Percentiles rank a stretch among this genome's conserved stretches.
phyloP scores from a whole-genome alignment of 1,140 invertebrate species.

The Drosophila erecta region DNA sequence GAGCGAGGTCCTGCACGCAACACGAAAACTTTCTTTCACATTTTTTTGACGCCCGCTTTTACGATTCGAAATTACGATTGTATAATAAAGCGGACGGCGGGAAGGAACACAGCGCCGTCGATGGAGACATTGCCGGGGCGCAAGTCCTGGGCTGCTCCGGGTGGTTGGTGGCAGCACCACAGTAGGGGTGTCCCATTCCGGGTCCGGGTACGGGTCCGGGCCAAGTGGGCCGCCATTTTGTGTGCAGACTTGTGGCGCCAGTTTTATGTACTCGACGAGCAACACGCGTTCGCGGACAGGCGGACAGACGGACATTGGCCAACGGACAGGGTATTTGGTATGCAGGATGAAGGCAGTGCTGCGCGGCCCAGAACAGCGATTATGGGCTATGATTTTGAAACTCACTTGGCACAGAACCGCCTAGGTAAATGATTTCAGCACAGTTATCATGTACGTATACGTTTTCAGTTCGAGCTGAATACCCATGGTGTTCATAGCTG shows the following conservation, averaged over 20 bases:
- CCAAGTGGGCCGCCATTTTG: slow-evolving; percentile 80
- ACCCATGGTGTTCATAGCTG: not conserved
- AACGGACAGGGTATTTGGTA: slow-evolving; percentile 12
- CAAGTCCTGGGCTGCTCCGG: not conserved
- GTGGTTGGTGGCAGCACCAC: not conserved
- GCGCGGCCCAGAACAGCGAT: too few relatives aligned
- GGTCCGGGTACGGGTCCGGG: slow-evolving; percentile 15
- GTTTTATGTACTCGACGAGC: slow-evolving; percentile 80
- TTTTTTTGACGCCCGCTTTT: slow-evolving; percentile 77
- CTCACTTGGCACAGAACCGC: not conserved
- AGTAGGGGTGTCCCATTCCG: slow-evolving; percentile 9
- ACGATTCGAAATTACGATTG: slow-evolving; percentile 82
- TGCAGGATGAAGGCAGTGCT: slow-evolving; percentile 10
- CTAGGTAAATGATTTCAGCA: too few relatives aligned
- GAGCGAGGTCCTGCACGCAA: slow-evolving; percentile 71
- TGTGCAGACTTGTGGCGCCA: slow-evolving; percentile 79
- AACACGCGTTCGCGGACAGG: slow-evolving; percentile 64
- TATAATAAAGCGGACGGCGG: slow-evolving; percentile 68
- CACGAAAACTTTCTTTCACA: slow-evolving; percentile 79
- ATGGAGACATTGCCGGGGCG: slow-evolving; percentile 45
- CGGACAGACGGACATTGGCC: slow-evolving; percentile 20
- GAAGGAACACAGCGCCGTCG: slow-evolving; percentile 16
- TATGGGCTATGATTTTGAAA: not conserved
- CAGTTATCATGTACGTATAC: not conserved
- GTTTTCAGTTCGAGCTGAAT: too few relatives aligned